phyloP scores from a whole-genome alignment of 2,113 vertebrate species.

The Sakesphorus luctuosus region DNA sequence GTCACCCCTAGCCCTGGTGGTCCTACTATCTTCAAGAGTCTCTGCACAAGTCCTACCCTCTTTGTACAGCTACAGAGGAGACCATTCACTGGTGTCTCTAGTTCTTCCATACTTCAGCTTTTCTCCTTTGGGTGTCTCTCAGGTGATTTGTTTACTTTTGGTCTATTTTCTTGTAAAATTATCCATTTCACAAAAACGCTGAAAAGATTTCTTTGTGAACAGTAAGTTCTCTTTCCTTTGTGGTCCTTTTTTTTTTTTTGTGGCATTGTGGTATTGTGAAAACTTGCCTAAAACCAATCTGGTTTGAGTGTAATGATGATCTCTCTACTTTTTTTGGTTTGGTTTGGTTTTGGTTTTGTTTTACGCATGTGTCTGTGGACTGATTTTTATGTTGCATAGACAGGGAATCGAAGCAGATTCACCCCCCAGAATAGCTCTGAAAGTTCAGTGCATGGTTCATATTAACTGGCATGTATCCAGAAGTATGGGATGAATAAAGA shows the following conservation, averaged over 20 bases:
- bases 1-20: not conserved
- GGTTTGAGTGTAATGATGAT: not conserved
- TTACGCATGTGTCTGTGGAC: not conserved
- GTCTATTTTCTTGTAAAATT: not conserved
- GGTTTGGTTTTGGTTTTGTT: not conserved
- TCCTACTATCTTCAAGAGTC: not conserved
- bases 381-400: not conserved
- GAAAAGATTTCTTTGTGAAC: not conserved
- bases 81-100: not conserved
- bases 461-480: not conserved
- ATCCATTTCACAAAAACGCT: not conserved
- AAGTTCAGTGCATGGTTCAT: not conserved
- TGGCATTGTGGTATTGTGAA: not conserved
- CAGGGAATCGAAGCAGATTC: not conserved
- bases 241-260: not conserved
- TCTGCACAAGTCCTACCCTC: not conserved
- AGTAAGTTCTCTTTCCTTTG: not conserved
- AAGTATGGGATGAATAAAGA: not conserved
- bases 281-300: not conserved
- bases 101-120: not conserved
- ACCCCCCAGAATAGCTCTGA: not conserved
- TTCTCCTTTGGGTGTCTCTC: not conserved
- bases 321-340: not conserved
- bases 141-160: not conserved
- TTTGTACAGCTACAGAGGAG: rapidly evolving